Evolutionary conservation across 2,797 vertebrate species (phyloP), one percentile per base, ranked within the genome.

Genomic region (Sparidentex hasta): DNA sequence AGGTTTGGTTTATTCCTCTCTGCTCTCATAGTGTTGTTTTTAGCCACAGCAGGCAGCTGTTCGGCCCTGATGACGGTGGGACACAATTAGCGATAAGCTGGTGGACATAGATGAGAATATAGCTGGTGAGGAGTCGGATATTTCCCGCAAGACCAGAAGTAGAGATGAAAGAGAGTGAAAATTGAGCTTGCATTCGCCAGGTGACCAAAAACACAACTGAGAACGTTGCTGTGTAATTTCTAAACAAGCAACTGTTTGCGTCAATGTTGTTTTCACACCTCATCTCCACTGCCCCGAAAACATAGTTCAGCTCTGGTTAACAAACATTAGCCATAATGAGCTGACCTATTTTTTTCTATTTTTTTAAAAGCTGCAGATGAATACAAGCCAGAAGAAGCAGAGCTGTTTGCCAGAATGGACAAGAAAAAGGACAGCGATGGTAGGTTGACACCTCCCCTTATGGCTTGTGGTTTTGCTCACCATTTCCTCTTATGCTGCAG

Each of bases 341-440:
- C 0, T 77, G 11, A 79, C 33, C 52, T 75, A 2, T 8, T 56
- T 84, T 83, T 20, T 71, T 18, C 18, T 72, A 2, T 44, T 56
- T 84, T 83, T 20, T 71, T 18, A 18, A 71, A 17, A 94, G 93
- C 0, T 59, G 17, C 18, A 3, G 20, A 17, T 11, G 61, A 68
- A 12, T 81, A 77, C 0, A 87, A 51, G 2, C 14, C 44, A 13
- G 76, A 83, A 0, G 88, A 84, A 20, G 5, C 43, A 0, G 90
- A 93, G 52, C 78, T 95, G 69, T 95, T 95, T 71, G 81, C 93
- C 55, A 91, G 84, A 43, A 92, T 94, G 92, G 80, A 87, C n/a
- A 84, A 92, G 75, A 75, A 88, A 0, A 92, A 90, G 64, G 76
- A 87, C 41, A 18, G 83, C 9, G 65, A 58, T 4, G 91, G 92